Percentiles rank a stretch among this genome's conserved stretches.
phyloP scores from a whole-genome alignment of 2,113 vertebrate species.

The Typhlomys cinereus region DNA sequence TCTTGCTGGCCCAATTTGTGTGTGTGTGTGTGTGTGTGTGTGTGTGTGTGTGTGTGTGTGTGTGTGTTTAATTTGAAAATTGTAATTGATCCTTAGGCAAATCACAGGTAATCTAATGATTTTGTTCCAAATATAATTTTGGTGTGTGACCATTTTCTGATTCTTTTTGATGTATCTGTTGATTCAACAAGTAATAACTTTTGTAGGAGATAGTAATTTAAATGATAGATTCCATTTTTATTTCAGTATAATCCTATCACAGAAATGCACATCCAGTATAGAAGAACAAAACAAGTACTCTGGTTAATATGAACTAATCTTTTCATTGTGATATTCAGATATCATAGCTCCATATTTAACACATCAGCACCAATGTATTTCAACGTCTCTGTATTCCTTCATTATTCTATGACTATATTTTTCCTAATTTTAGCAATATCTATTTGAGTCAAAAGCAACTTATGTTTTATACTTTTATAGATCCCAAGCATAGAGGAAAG shows the following conservation, averaged over 20 bases:
- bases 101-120: neutral
- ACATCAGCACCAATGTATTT: neutral
- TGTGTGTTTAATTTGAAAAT: neutral
- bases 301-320: neutral
- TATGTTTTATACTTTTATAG: constrained; percentile 20
- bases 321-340: neutral
- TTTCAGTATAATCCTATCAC: neutral
- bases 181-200: neutral
- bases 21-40: too few relatives aligned
- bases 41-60: too few relatives aligned
- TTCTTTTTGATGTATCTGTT: neutral
- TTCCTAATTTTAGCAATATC: constrained; percentile 5
- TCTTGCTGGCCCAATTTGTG: too few relatives aligned
- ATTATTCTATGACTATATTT: neutral
- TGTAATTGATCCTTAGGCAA: neutral
- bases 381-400: neutral
- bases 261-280: neutral
- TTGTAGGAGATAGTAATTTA: neutral
- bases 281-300: neutral
- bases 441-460: constrained; percentile 18
- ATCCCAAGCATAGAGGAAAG: neutral
- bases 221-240: constrained; percentile 27
- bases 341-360: neutral
- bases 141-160: neutral
- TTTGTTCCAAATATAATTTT: neutral